phyloP scores from a whole-genome alignment of 2,113 vertebrate genomes.

The Burhinus oedicnemus region DNA sequence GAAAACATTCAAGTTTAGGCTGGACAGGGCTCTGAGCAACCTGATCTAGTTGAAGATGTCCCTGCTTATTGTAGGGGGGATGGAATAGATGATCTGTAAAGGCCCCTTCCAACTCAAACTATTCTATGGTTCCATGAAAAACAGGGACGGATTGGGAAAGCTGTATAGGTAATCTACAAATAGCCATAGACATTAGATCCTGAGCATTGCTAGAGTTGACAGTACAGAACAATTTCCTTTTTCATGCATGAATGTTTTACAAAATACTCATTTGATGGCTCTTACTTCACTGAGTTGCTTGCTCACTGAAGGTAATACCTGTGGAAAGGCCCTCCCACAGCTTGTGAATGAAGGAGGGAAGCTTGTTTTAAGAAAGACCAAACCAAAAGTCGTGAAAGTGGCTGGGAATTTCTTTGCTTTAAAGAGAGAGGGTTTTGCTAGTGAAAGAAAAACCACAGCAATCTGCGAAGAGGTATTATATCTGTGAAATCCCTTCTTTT shows the following conservation, averaged over 20 bases:
- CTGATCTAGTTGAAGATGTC: neutral
- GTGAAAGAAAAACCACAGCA: neutral
- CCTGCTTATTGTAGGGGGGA: rapidly evolving
- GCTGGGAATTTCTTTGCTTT: neutral
- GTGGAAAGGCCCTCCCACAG: neutral
- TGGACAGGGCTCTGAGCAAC: neutral
- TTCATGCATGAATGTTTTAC: neutral
- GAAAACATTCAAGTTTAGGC: neutral
- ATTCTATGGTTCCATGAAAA: neutral
- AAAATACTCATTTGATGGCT: neutral
- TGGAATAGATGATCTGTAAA: neutral
- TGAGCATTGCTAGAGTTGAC: neutral
- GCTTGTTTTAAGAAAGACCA: neutral
- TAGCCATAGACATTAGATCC: neutral
- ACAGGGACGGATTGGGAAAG: neutral
- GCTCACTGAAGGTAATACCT: neutral
- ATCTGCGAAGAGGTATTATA: neutral
- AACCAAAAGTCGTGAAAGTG: neutral
- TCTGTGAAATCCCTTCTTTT: neutral
- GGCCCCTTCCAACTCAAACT: neutral
- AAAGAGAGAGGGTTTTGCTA: neutral
- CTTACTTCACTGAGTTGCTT: neutral
- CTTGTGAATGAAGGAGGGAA: neutral
- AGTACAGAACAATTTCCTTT: neutral
- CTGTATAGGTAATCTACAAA: neutral